Conservation (phyloP, 2,888 invertebrate genomes). For the Drosophila borborema region DNA sequence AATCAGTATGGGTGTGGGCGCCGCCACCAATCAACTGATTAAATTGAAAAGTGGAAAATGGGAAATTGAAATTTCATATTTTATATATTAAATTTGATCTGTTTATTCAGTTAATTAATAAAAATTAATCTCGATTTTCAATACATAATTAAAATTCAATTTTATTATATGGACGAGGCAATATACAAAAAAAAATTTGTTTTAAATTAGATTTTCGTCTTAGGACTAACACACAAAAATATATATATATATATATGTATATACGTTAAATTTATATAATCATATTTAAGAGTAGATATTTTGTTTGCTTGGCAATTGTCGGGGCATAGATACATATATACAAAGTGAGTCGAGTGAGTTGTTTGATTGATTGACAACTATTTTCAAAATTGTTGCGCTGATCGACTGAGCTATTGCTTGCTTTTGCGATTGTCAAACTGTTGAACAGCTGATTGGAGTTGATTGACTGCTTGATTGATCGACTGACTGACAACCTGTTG, state of each 20-base stretch:
- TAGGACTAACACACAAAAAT: constrained; percentile 14
- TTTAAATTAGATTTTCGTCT: constrained; percentile 17
- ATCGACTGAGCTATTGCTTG: constrained; percentile 2
- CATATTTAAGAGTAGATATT: constrained; percentile 5
- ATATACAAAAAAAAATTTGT: constrained; percentile 22
- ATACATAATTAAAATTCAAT: constrained; percentile 40
- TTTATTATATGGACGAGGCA: constrained; percentile 25
- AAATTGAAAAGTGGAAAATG: background rate
- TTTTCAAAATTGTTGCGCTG: constrained; percentile 9
- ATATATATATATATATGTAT: background rate
- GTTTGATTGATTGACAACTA: constrained; percentile 54
- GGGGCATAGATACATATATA: background rate
- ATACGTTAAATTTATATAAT: background rate
- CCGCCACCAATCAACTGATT: background rate
- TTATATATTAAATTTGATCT: constrained; percentile 23
- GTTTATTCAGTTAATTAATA: constrained; percentile 28
- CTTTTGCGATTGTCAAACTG: constrained; percentile 3
- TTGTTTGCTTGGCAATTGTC: constrained; percentile 38
- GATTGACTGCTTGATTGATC: constrained; percentile 9
- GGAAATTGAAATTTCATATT: constrained; percentile 8
- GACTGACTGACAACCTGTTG: constrained; percentile 72
- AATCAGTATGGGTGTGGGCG: background rate
- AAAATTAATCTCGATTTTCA: constrained; percentile 19
- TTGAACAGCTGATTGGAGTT: background rate
- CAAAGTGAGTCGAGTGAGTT: constrained; percentile 1